These are phyloP conservation scores for Anthophora plumipes DNA, from an alignment of 2,888 invertebrate genomes.

Conservation along the genomic window DNA sequence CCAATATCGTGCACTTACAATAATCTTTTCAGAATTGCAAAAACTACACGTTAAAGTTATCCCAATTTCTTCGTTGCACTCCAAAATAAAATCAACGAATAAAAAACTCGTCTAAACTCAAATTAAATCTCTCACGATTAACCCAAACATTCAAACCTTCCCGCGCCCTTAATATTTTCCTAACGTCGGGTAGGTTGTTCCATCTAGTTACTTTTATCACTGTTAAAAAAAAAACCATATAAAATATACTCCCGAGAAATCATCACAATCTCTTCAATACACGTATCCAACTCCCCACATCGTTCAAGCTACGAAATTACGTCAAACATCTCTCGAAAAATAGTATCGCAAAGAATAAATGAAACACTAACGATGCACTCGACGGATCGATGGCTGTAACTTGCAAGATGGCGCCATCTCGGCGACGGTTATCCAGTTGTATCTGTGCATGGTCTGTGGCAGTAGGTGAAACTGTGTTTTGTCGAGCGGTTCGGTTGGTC, in stretches of 20 bases:
- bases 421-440: neutral
- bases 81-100: too few relatives aligned
- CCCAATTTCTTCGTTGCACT: too few relatives aligned
- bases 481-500: constrained; percentile 36
- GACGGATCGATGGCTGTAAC: constrained; percentile 29
- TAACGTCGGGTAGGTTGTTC: neutral
- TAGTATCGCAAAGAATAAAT: neutral
- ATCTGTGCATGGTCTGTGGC: constrained; percentile 49
- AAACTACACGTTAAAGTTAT: too few relatives aligned
- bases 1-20: too few relatives aligned
- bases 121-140: neutral
- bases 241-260: neutral
- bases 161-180: constrained; percentile 14
- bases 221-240: neutral
- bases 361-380: neutral
- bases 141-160: constrained; percentile 12
- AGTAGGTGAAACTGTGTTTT: constrained; percentile 44
- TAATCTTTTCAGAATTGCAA: too few relatives aligned
- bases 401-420: constrained; percentile 43
- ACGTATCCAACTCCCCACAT: too few relatives aligned
- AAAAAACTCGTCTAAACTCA: neutral
- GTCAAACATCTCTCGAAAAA: rapidly evolving
- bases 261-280: rapidly evolving
- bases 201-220: constrained; percentile 15
- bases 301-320: neutral